These are phyloP conservation scores for Pholis gunnellus DNA, from an alignment of 2,113 vertebrate species.

Conservation along the genomic window DNA sequence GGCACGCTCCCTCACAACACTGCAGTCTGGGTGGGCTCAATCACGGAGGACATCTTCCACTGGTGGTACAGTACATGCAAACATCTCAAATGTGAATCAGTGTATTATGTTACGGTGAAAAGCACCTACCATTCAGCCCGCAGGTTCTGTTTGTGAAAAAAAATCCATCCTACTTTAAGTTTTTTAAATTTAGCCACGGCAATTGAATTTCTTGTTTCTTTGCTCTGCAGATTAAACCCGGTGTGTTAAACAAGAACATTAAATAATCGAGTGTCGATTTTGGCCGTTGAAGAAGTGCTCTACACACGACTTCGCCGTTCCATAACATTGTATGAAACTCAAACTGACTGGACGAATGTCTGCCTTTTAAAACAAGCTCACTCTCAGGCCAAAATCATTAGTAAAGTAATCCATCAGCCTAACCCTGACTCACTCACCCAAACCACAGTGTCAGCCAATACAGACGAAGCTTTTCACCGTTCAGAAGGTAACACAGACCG, in stretches of 20 bases:
- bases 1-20: constrained; percentile 74
- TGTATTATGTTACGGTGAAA: constrained; percentile 74
- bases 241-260: constrained; percentile 83
- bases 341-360: constrained; percentile 72
- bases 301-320: constrained; percentile 68
- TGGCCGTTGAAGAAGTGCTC: constrained; percentile 66
- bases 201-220: constrained; percentile 83
- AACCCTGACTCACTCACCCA: constrained; percentile 74
- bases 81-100: constrained; percentile 73
- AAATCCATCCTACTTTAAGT: constrained; percentile 32
- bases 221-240: constrained; percentile 79
- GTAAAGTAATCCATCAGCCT: constrained; percentile 81
- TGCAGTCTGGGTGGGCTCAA: constrained; percentile 85
- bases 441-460: constrained; percentile 75
- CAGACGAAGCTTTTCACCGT: constrained; percentile 66
- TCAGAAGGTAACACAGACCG: constrained; percentile 41
- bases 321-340: constrained; percentile 79
- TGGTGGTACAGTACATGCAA: constrained; percentile 80
- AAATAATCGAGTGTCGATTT: constrained; percentile 81
- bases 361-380: constrained; percentile 80
- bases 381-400: constrained; percentile 82
- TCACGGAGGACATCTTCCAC: constrained; percentile 77
- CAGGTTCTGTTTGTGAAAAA: constrained; percentile 59
- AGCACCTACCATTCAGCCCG: constrained; percentile 44
- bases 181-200: constrained; percentile 69